Conservation (phyloP, 2,113 vertebrate genomes). For the Xiphorhynchus elegans region DNA sequence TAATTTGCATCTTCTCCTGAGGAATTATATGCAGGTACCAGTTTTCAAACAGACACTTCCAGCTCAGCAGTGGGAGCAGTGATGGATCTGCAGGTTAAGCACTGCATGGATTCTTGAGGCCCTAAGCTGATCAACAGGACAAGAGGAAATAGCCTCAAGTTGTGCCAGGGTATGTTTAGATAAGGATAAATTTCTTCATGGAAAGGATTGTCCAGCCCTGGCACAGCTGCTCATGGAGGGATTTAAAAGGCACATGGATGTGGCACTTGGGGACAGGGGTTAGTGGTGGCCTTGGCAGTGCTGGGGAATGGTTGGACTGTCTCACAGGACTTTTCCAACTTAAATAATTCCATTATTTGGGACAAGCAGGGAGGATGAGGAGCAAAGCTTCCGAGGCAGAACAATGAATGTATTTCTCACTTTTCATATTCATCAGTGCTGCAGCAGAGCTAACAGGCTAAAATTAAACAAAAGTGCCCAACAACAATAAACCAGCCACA, state of each 20-base stretch:
- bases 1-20: neutral
- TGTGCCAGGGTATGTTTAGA: neutral
- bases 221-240: neutral
- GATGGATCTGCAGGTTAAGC: neutral
- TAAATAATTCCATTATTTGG: fast-evolving
- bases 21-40: fast-evolving
- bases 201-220: fast-evolving
- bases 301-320: neutral
- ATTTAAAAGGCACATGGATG: fast-evolving
- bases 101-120: fast-evolving
- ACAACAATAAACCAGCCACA: neutral
- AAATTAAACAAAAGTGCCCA: neutral
- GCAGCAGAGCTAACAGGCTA: neutral
- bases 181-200: fast-evolving
- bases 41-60: neutral
- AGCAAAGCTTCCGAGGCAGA: neutral
- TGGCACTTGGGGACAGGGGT: fast-evolving
- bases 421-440: neutral
- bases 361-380: neutral
- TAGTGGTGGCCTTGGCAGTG: neutral
- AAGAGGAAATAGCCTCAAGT: neutral
- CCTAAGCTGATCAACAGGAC: fast-evolving
- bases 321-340: neutral
- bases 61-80: neutral
- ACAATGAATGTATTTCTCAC: neutral